phyloP scores from a whole-genome alignment of 2,888 invertebrate species.

The Nomada ruficornis region DNA sequence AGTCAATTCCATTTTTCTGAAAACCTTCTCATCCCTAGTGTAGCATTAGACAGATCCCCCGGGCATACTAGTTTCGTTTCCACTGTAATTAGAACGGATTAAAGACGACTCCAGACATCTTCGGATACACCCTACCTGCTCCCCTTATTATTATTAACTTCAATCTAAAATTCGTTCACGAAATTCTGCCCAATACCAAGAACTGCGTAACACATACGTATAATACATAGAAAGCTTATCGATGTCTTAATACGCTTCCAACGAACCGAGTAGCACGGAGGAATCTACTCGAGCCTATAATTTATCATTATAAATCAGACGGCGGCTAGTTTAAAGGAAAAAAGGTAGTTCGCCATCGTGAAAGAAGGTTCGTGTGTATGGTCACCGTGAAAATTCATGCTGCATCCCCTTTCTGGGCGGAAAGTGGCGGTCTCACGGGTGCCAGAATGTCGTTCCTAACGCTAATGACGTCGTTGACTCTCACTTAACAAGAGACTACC shows the following conservation, averaged over 20 bases:
- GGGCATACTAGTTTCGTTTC: too few relatives aligned
- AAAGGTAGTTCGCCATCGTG: constrained; percentile 7
- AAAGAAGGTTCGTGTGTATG: constrained; percentile 29
- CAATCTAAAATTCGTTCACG: background rate
- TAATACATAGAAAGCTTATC: background rate
- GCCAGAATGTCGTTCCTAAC: constrained; percentile 75
- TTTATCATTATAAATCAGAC: constrained; percentile 50
- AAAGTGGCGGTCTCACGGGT: constrained; percentile 71
- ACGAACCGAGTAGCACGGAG: background rate
- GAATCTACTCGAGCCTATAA: constrained; percentile 30
- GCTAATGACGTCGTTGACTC: constrained; percentile 80
- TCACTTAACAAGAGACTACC: constrained; percentile 79
- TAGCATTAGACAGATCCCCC: too few relatives aligned
- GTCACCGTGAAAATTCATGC: constrained; percentile 59
- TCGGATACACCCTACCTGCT: background rate
- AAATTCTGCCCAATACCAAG: background rate
- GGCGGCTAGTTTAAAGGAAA: background rate
- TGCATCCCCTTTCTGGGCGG: constrained; percentile 60
- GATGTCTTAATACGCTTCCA: constrained; percentile 15
- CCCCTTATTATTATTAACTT: background rate
- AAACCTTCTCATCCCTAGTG: too few relatives aligned
- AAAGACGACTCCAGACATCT: background rate
- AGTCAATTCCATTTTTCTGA: too few relatives aligned
- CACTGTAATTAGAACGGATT: background rate
- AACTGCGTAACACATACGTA: background rate